These are phyloP conservation scores for Hartigia nigra DNA, from an alignment of 2,888 invertebrate genomes.

Conservation along the genomic window DNA sequence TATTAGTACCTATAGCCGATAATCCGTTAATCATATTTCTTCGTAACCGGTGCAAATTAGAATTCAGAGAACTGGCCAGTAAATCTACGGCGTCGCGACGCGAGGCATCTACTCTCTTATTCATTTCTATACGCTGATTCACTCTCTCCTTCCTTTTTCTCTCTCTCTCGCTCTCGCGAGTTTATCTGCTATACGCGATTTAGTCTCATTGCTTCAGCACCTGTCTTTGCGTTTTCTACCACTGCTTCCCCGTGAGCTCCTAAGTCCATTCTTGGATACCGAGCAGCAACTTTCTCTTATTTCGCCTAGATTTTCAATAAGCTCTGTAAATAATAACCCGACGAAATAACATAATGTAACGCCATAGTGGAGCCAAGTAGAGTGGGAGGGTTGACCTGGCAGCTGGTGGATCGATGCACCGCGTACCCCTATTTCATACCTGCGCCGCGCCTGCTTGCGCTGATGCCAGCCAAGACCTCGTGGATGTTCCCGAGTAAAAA, in stretches of 20 bases:
- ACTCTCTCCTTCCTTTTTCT: not conserved
- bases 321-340: conserved; percentile 44
- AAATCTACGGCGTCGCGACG: not conserved
- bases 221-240: not conserved
- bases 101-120: not conserved
- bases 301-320: conserved; percentile 30
- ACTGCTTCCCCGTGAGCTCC: not conserved
- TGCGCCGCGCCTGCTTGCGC: conserved; percentile 53
- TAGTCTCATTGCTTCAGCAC: not conserved
- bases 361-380: not conserved
- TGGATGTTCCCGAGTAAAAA: too few relatives aligned
- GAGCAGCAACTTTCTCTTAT: conserved; percentile 23
- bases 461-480: conserved; percentile 48
- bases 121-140: not conserved
- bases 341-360: conserved; percentile 21
- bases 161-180: not conserved
- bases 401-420: conserved; percentile 53
- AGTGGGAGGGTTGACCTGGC: conserved; percentile 47
- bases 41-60: conserved; percentile 4
- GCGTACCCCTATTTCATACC: conserved; percentile 37
- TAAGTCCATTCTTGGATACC: conserved; percentile 14
- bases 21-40: not conserved
- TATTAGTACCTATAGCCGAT: not conserved
- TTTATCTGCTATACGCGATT: not conserved
- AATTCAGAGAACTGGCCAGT: not conserved